phyloP scores from a whole-genome alignment of 2,113 vertebrate genomes.

The Condylura cristata region DNA sequence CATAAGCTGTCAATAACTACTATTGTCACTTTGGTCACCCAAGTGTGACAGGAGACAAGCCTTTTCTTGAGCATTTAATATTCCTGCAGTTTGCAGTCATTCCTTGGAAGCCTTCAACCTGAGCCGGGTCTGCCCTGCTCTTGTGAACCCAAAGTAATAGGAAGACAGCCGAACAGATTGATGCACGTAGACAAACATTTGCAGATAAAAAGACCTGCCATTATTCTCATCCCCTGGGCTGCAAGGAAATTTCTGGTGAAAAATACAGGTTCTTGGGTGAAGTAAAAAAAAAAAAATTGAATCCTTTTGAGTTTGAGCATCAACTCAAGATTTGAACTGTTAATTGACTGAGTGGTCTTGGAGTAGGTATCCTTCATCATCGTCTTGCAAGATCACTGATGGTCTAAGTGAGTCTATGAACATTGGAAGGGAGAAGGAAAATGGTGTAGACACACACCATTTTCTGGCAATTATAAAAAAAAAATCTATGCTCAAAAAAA shows the following conservation, averaged over 20 bases:
- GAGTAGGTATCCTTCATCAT: neutral
- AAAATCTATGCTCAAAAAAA: neutral
- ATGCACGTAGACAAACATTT: neutral
- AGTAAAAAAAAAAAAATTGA: neutral
- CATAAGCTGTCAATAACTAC: neutral
- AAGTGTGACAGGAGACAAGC: neutral
- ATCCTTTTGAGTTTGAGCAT: neutral
- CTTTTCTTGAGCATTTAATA: neutral
- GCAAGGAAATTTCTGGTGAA: neutral
- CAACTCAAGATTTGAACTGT: constrained; percentile 5
- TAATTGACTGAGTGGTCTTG: neutral
- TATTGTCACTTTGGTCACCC: neutral
- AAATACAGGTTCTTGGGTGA: neutral
- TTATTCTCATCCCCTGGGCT: neutral
- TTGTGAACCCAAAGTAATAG: neutral
- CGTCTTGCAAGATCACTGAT: neutral
- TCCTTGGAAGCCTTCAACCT: neutral
- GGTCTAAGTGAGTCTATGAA: neutral
- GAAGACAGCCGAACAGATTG: neutral
- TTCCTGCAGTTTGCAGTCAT: neutral
- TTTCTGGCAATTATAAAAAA: neutral
- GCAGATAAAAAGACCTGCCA: neutral
- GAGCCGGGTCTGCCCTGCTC: neutral
- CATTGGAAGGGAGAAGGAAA: neutral
- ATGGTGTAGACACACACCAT: neutral